These are phyloP conservation scores for Cherax quadricarinatus DNA, from an alignment of 1,140 invertebrate genomes.

Conservation along the genomic window DNA sequence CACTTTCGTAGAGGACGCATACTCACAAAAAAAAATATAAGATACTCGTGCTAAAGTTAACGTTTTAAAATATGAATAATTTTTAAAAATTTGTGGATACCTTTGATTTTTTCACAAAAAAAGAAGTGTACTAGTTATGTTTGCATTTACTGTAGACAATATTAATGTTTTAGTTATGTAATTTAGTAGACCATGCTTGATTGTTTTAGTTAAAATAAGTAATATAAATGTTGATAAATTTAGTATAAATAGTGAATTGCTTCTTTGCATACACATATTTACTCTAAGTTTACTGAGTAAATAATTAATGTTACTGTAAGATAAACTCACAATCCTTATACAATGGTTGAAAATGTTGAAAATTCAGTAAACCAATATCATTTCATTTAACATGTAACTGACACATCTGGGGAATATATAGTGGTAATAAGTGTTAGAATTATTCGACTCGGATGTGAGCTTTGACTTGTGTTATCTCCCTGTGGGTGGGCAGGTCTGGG, in stretches of 20 bases:
- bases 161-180: background rate
- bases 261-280: background rate
- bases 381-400: background rate
- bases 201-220: background rate
- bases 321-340: background rate
- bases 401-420: background rate
- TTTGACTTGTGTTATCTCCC: background rate
- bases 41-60: background rate
- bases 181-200: slow-evolving; percentile 7
- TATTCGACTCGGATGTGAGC: background rate
- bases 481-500: slow-evolving; percentile 80
- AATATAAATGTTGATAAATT: background rate
- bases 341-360: background rate
- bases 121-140: background rate
- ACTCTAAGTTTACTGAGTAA: background rate
- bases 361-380: background rate
- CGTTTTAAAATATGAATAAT: background rate
- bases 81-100: background rate
- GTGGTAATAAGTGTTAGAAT: background rate
- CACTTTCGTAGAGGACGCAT: background rate
- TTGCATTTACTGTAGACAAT: slow-evolving; percentile 1
- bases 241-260: background rate
- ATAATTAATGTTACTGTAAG: background rate
- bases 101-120: background rate
- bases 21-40: background rate